A percentile compares a stretch with the other conserved stretches of the same genome.
These are phyloP conservation scores for Poecilia velifera DNA, from an alignment of 2,797 vertebrate species.

Conservation along the genomic window DNA sequence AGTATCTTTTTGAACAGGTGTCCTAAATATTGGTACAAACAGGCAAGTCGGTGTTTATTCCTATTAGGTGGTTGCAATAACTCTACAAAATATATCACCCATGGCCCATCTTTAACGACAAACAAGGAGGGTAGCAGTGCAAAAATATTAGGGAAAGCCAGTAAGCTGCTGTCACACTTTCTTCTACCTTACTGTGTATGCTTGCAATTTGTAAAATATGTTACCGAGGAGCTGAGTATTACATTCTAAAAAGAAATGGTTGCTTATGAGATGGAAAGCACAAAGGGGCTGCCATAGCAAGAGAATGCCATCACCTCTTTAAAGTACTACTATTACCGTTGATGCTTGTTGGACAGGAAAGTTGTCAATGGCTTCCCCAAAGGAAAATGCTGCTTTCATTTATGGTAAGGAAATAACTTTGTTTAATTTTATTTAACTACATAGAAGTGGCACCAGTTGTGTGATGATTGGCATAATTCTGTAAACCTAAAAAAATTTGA, in stretches of 20 bases:
- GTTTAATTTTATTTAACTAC: neutral
- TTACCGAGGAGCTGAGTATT: neutral
- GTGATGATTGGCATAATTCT: neutral
- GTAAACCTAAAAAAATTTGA: neutral
- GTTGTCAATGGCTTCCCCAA: neutral
- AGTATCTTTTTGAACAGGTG: neutral
- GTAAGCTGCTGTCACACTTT: neutral
- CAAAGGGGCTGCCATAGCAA: slow-evolving; percentile 6
- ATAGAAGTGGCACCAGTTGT: neutral
- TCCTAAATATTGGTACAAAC: neutral
- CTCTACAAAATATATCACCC: no score
- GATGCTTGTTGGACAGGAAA: neutral
- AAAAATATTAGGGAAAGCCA: neutral
- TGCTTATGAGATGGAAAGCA: slow-evolving; percentile 4
- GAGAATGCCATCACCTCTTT: neutral
- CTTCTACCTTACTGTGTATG: neutral
- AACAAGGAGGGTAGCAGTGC: neutral
- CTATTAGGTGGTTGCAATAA: no score
- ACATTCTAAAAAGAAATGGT: slow-evolving; percentile 14
- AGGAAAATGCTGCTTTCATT: neutral
- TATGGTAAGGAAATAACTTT: neutral
- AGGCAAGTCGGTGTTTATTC: no score
- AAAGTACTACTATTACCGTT: neutral
- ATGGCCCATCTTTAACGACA: no score
- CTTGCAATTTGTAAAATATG: neutral